These are phyloP conservation scores for Cebidichthys violaceus DNA, from an alignment of 2,113 vertebrate species.

Conservation along the genomic window DNA sequence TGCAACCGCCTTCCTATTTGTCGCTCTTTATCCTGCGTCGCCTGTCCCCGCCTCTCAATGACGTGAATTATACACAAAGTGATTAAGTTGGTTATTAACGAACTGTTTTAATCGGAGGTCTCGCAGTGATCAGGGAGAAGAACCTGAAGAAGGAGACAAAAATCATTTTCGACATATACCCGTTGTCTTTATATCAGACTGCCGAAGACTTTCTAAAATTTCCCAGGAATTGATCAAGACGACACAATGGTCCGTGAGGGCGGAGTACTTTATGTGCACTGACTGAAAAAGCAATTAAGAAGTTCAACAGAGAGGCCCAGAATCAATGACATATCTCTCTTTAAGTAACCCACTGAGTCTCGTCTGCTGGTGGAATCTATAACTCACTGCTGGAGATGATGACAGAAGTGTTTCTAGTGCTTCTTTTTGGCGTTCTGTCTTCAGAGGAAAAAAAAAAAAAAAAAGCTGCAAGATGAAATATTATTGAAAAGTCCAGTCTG, in stretches of 20 bases:
- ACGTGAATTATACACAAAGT: background rate
- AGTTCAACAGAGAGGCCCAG: background rate
- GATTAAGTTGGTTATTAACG: background rate
- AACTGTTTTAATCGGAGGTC: no score
- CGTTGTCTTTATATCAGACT: background rate
- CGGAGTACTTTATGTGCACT: background rate
- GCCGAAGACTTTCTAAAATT: background rate
- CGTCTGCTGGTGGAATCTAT: background rate
- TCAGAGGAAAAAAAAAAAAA: no score
- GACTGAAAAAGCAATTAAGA: constrained; percentile 21
- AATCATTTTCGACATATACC: no score
- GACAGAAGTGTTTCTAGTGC: background rate
- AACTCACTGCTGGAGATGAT: constrained; percentile 2
- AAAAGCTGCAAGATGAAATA: background rate
- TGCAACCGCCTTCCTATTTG: no score
- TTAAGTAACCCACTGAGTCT: background rate
- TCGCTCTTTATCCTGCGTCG: no score
- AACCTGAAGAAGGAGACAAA: background rate
- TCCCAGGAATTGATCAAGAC: constrained; percentile 4
- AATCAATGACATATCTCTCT: background rate
- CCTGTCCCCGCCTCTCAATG: background rate
- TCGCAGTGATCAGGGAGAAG: background rate
- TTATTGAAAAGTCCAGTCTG: background rate
- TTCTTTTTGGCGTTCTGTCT: background rate
- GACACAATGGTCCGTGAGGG: background rate